Evolutionary conservation across 2,797 vertebrate species (phyloP), one percentile per base, ranked within the genome.

Genomic region (Pipistrellus kuhlii): DNA sequence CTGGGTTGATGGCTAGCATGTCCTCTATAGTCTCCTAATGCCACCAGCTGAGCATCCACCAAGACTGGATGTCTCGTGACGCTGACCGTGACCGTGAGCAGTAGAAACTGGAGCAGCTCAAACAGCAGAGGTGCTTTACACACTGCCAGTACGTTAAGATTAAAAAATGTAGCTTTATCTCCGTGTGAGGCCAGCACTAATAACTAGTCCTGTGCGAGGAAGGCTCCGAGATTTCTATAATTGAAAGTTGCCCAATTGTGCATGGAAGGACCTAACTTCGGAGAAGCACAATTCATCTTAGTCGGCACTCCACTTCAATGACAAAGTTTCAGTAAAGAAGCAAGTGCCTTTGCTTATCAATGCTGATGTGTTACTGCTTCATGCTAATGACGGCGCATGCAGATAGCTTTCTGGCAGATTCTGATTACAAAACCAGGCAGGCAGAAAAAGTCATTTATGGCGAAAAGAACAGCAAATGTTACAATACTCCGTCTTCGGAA

Each of bases 101-200:
- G 92, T 32, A n/a, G 96, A 94, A 82, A 85, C 88, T 68, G 72
- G 93, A 78, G 97, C 96, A 95, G 82, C 96, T 98, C 95, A 81
- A 96, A 88, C 83, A 96, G 94, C 68, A 25, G 87, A 23, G 53
- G 92, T 59, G 91, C 94, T 98, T 98, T 96, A 92, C 92, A 94
- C 86, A 92, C 93, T 32, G 46, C 94, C 97, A 98, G 96, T 95
- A 97, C 68, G 90, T 94, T 64, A 97, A 97, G 97, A 97, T 98
- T 97, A 97, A 98, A 98, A 98, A 96, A 97, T 94, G 95, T 85
- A 94, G 94, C 95, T 98, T 98, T 97, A 97, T 97, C 98, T 93
- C 98, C 95, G 97, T 91, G 84, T 97, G 97, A 96, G 88, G 69
- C 93, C 59, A 27, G 81, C 13, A 62, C 95, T 97, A 98, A 98